A percentile compares a stretch with the other conserved stretches of the same genome.
These are phyloP conservation scores for Agrilus mali DNA, from an alignment of 2,888 invertebrate genomes.

Conservation along the genomic window DNA sequence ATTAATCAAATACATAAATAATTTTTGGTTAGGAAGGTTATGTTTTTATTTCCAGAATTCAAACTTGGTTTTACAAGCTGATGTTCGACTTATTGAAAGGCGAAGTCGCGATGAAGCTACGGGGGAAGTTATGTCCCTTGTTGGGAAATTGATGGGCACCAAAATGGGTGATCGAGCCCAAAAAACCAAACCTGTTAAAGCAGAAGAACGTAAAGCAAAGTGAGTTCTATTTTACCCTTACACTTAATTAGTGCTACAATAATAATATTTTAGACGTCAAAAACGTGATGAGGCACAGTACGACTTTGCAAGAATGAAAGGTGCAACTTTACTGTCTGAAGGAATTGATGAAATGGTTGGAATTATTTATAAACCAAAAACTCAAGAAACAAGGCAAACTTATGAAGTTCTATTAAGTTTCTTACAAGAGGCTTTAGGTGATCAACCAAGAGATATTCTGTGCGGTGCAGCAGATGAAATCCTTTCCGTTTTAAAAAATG, in stretches of 20 bases:
- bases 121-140: constrained; percentile 93
- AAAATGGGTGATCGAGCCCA: constrained; percentile 96
- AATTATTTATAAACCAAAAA: constrained; percentile 89
- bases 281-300: constrained; percentile 89
- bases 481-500: constrained; percentile 86
- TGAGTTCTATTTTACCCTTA: constrained; percentile 32
- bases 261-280: constrained; percentile 46
- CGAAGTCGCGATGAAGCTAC: constrained; percentile 98
- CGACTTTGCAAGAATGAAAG: constrained; percentile 82
- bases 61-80: constrained; percentile 98
- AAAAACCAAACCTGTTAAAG: constrained; percentile 83
- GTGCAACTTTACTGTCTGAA: constrained; percentile 72
- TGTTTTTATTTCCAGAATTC: constrained; percentile 66
- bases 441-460: constrained; percentile 90
- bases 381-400: constrained; percentile 94
- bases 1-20: neutral
- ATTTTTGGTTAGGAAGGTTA: constrained; percentile 15
- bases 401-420: constrained; percentile 93
- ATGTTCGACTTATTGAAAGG: constrained; percentile 92
- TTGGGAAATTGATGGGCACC: constrained; percentile 78
- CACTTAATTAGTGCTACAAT: neutral
- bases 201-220: constrained; percentile 89
- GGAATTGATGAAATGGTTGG: constrained; percentile 89
- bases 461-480: constrained; percentile 99
- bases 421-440: constrained; percentile 93